Base-by-base conservation (phyloP, 1,140 invertebrate species). In the Leptinotarsa defecta region DNA sequence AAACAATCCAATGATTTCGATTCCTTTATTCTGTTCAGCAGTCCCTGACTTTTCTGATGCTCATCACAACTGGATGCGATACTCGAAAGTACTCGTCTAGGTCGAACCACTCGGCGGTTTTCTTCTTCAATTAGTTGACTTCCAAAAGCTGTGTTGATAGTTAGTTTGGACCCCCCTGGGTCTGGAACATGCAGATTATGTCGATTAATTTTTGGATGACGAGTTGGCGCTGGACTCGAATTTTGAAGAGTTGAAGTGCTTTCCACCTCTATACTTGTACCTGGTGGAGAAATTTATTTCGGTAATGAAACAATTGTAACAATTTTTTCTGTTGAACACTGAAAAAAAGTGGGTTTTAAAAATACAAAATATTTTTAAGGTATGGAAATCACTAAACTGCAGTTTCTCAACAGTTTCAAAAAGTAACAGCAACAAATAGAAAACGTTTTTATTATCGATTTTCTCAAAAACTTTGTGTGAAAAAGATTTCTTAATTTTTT, bases 21-120 rank as follows among this genome's bases (percentile, higher is more conserved):
- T 77, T 88, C 88, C 0, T 88, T 83, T 19, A 87, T 81, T 68
- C 78, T 80, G n/a, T 80, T 84, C 61, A 86, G 80, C 67, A 83
- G 79, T 20, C 75, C 81, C 61, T 86, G 85, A 74, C 80, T 82
- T 72, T 87, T 86, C n/a, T 86, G 84, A 48, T 85, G 86, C 27
- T 88, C 87, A 1, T 88, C 88, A 0, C 86, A 88, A 5, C 88
- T 89, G 0, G 88, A 88, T 0, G 88, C 88, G 2, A 89, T 89
- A 48, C 87, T 89, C 1, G 88, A 89, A 11, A 89, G 75, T 0
- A 88, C 86, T 4, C 87, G 81, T n/a, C 84, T 34, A 75, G 82
- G 72, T 79, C 87, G 75, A 81, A 86, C 2, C 68, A 79, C 71
- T 81, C 79, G 17, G 82, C 85, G 78, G 24, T 83, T 85, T 11